A percentile compares a stretch with the other conserved stretches of the same genome.
Conservation (phyloP, 2,797 vertebrate genomes). For the Micromesistius poutassou region DNA sequence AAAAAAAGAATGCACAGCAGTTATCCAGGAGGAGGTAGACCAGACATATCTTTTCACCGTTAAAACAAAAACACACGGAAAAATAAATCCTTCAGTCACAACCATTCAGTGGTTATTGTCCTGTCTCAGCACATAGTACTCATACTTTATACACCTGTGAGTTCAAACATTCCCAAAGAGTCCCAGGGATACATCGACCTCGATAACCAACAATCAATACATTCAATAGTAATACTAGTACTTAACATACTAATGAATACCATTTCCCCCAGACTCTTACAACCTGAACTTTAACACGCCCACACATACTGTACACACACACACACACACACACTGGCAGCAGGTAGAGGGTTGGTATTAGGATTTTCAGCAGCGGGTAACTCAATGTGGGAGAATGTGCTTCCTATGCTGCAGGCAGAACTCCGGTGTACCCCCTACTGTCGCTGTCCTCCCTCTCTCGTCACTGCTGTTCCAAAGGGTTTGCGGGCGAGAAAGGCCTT, state of each 20-base stretch:
- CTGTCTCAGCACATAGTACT: background rate
- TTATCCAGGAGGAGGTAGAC: background rate
- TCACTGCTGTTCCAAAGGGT: no score
- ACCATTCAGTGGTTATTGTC: background rate
- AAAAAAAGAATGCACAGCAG: background rate
- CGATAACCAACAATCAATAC: no score
- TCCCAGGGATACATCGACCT: background rate
- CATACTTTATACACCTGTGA: background rate
- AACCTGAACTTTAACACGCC: no score
- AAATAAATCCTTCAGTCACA: background rate
- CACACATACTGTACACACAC: background rate
- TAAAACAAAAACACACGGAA: background rate
- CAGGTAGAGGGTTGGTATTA: no score
- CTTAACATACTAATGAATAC: no score
- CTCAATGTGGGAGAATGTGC: no score
- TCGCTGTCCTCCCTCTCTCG: no score
- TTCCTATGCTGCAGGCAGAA: no score
- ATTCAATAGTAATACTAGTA: no score
- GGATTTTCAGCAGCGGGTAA: no score
- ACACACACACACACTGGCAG: background rate
- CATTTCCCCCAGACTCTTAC: background rate
- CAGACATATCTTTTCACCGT: background rate
- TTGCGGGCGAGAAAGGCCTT: no score
- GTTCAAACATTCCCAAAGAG: background rate
- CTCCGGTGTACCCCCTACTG: no score